A percentile compares a stretch with the other conserved stretches of the same genome.
Conservation (phyloP, 2,113 vertebrate species). For the Daboia siamensis region DNA sequence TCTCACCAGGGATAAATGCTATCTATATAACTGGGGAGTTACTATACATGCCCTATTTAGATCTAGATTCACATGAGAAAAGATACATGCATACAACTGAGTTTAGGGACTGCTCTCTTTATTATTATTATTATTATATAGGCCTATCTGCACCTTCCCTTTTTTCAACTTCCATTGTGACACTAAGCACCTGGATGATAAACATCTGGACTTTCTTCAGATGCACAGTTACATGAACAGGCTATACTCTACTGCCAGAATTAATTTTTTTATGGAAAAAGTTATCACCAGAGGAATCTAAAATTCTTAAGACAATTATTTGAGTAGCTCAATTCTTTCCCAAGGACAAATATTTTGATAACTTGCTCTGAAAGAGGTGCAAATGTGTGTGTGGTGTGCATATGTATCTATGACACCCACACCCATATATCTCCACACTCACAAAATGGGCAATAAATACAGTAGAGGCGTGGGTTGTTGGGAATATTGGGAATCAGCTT, state of each 20-base stretch:
- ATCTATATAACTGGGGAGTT: not conserved
- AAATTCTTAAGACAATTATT: not conserved
- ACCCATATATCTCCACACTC: not conserved
- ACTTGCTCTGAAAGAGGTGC: not conserved
- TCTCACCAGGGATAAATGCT: not conserved
- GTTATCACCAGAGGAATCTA: not conserved
- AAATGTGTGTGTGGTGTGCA: not conserved
- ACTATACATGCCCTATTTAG: not conserved
- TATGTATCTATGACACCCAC: not conserved
- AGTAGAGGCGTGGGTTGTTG: not conserved
- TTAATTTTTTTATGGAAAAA: not conserved
- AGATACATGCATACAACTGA: slow-evolving; percentile 6
- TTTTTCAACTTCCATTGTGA: not conserved
- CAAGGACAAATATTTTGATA: not conserved
- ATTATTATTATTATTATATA: not conserved
- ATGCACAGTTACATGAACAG: not conserved
- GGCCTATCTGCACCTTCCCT: not conserved
- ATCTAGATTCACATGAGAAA: not conserved
- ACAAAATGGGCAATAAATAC: not conserved
- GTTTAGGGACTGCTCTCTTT: not conserved
- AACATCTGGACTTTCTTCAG: not conserved
- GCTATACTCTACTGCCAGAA: not conserved
- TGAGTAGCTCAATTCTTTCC: not conserved
- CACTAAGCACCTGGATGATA: not conserved
- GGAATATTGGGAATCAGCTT: not conserved